A percentile compares a stretch with the other conserved stretches of the same genome.
Conservation (phyloP, 2,113 vertebrate species). For the Cyanistes caeruleus region DNA sequence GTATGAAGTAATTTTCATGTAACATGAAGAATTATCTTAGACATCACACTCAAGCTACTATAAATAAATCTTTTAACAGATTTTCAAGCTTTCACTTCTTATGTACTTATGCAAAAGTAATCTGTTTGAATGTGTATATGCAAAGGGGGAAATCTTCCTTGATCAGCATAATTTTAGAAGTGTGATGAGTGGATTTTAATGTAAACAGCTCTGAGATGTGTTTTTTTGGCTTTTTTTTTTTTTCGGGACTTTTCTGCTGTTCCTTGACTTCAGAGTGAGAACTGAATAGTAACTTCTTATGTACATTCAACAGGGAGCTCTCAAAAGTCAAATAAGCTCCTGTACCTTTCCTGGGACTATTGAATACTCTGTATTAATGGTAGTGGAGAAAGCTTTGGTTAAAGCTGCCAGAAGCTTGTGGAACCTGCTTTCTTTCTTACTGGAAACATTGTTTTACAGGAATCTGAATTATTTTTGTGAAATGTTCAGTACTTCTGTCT, state of each 20-base stretch:
- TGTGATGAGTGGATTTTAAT: neutral
- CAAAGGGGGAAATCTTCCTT: neutral
- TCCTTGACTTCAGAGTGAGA: neutral
- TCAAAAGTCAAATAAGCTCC: neutral
- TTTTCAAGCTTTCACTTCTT: neutral
- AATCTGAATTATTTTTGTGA: neutral
- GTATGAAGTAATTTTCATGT: slow-evolving; percentile 34
- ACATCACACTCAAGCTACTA: neutral
- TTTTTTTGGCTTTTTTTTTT: neutral
- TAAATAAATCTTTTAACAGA: neutral
- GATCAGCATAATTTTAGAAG: neutral
- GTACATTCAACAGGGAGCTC: neutral
- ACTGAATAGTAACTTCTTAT: neutral
- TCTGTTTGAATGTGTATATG: neutral
- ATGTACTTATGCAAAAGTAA: neutral
- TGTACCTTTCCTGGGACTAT: neutral
- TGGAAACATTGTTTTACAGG: neutral
- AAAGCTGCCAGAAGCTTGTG: neutral
- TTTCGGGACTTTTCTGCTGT: neutral
- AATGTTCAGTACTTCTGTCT: neutral
- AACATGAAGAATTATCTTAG: neutral
- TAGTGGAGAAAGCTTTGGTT: neutral
- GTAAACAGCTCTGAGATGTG: neutral
- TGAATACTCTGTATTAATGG: neutral
- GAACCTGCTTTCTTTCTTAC: neutral